Conservation (phyloP, 2,888 invertebrate genomes). For the Idaea biselata region DNA sequence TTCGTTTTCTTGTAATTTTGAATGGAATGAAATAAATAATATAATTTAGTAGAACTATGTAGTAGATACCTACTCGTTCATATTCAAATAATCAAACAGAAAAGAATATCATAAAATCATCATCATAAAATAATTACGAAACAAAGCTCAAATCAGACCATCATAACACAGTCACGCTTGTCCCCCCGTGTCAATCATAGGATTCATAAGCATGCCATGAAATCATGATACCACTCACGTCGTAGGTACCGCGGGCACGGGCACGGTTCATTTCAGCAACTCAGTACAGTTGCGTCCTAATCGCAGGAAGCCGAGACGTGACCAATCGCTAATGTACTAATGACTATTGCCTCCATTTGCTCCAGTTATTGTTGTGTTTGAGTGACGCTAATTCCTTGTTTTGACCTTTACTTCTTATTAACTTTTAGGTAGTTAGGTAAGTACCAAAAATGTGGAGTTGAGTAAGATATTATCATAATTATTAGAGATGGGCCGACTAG, state of each 20-base stretch:
- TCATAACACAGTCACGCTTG: conserved; percentile 45
- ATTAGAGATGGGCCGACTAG: no score
- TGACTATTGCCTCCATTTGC: conserved; percentile 23
- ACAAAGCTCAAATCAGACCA: background rate
- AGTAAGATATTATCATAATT: no score
- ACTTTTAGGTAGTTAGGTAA: background rate
- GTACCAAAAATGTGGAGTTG: background rate
- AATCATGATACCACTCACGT: conserved; percentile 15
- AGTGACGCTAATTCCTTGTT: conserved; percentile 16
- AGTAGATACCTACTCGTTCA: background rate
- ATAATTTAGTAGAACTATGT: no score
- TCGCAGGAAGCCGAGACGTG: conserved; percentile 49
- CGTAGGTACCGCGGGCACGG: background rate
- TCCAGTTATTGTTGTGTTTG: conserved; percentile 8
- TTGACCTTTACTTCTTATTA: background rate
- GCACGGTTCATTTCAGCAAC: background rate
- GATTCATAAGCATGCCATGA: conserved; percentile 25
- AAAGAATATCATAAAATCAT: background rate
- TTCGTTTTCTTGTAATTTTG: no score
- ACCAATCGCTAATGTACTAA: conserved; percentile 46
- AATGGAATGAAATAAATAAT: no score
- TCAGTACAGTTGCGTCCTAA: conserved; percentile 35
- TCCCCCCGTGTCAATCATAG: conserved; percentile 32
- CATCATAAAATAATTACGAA: background rate
- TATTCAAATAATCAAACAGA: background rate